Conservation (phyloP, 2,888 invertebrate genomes). For the Pinctada fucata region DNA sequence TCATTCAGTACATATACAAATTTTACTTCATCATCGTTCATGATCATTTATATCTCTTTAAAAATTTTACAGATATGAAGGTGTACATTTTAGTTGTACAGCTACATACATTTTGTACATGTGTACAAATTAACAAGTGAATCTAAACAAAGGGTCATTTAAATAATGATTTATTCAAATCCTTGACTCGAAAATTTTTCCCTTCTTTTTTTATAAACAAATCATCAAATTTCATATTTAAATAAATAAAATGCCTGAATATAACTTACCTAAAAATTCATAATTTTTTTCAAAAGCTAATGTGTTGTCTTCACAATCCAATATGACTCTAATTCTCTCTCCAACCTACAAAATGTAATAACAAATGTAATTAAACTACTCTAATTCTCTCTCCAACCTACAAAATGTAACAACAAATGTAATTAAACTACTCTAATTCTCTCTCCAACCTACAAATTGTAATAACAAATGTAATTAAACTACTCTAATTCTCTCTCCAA, state of each 20-base stretch:
- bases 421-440: constrained; percentile 97
- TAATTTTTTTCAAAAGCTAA: constrained; percentile 98
- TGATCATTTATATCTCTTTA: neutral
- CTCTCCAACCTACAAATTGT: constrained; percentile 89
- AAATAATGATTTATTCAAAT: neutral
- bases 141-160: no score
- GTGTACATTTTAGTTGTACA: no score
- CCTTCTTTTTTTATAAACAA: neutral
- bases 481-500: constrained; percentile 97
- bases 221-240: no score
- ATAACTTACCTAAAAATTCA: constrained; percentile 89
- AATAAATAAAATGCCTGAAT: no score
- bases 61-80: neutral
- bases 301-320: constrained; percentile 98
- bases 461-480: no score
- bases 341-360: constrained; percentile 85
- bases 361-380: constrained; percentile 36
- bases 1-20: neutral
- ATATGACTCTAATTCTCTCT: constrained; percentile 95
- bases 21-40: neutral
- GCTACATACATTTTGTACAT: no score
- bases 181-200: neutral
- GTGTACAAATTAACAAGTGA: no score
- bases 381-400: constrained; percentile 97
- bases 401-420: constrained; percentile 35